A percentile compares a stretch with the other conserved stretches of the same genome.
Conservation (phyloP, 2,888 invertebrate species). For the Scaptomyza flava region DNA sequence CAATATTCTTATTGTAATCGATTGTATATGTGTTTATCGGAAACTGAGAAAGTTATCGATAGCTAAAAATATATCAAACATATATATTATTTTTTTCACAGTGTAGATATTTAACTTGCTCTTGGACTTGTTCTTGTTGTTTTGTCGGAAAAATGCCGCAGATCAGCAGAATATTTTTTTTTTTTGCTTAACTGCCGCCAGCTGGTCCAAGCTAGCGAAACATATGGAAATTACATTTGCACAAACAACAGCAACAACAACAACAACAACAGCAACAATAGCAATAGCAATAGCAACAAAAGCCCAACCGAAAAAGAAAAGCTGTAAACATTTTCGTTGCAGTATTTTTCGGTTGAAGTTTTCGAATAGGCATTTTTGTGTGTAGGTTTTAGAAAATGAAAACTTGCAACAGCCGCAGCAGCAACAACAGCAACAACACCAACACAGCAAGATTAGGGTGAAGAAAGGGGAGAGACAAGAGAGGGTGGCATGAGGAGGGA, state of each 20-base stretch:
- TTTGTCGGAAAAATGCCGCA: constrained; percentile 50
- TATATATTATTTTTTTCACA: background rate
- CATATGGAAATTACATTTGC: constrained; percentile 75
- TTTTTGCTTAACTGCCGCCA: constrained; percentile 47
- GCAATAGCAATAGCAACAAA: background rate
- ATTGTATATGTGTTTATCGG: no score
- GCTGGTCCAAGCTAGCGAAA: constrained; percentile 53
- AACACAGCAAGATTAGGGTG: background rate
- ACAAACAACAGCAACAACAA: constrained; percentile 22
- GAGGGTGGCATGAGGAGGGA: background rate
- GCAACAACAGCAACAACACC: constrained; percentile 22
- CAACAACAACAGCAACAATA: constrained; percentile 5
- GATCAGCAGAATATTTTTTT: constrained; percentile 65
- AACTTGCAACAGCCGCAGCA: constrained; percentile 57
- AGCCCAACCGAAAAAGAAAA: constrained; percentile 21
- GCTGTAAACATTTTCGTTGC: constrained; percentile 53
- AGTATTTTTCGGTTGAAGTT: constrained; percentile 50
- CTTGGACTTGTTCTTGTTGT: background rate
- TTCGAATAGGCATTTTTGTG: constrained; percentile 53
- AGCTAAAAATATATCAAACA: no score
- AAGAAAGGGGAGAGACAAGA: no score
- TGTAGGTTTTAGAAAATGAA: constrained; percentile 72
- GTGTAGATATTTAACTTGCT: background rate
- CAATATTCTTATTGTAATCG: no score
- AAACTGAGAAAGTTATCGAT: no score